phyloP scores from a whole-genome alignment of 92 coral and sea anemone species.

The Ricordea florida region DNA sequence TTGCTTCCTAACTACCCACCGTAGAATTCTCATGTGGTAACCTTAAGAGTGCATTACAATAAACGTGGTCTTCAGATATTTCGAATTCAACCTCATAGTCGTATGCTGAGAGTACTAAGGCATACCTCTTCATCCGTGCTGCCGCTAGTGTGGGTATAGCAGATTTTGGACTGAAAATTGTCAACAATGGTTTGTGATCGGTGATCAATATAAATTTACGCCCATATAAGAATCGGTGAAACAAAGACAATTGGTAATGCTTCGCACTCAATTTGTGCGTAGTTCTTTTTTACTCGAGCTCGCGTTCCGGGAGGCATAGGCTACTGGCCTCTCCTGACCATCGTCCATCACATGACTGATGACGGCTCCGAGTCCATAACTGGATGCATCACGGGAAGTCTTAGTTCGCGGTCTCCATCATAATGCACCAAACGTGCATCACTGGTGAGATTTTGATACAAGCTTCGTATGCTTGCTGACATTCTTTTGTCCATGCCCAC shows the following conservation, averaged over 20 bases:
- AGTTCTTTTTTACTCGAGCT: conserved; percentile 25
- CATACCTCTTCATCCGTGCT: conserved; percentile 51
- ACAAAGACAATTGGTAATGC: too few relatives aligned
- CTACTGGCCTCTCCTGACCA: conserved; percentile 35
- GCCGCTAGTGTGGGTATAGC: conserved; percentile 63
- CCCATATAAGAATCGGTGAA: too few relatives aligned
- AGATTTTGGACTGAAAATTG: conserved; percentile 47
- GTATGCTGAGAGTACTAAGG: conserved; percentile 54
- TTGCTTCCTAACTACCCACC: conserved; percentile 3
- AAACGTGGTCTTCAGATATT: conserved; percentile 34
- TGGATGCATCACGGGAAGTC: conserved; percentile 22
- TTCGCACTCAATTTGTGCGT: too few relatives aligned
- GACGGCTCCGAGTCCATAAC: conserved; percentile 30
- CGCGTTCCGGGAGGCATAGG: conserved; percentile 34
- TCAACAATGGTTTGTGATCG: conserved; percentile 27
- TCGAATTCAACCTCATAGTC: conserved; percentile 38
- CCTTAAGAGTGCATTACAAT: conserved; percentile 37
- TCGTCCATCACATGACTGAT: conserved; percentile 12
- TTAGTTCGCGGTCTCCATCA: conserved; percentile 18
- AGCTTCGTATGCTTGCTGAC: conserved; percentile 21
- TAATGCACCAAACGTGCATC: conserved; percentile 36
- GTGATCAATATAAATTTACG: too few relatives aligned
- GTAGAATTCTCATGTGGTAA: conserved; percentile 21
- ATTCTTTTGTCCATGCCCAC: conserved; percentile 21
- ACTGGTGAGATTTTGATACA: conserved; percentile 4